Conservation (phyloP, 2,113 vertebrate species). For the Semnopithecus entellus region DNA sequence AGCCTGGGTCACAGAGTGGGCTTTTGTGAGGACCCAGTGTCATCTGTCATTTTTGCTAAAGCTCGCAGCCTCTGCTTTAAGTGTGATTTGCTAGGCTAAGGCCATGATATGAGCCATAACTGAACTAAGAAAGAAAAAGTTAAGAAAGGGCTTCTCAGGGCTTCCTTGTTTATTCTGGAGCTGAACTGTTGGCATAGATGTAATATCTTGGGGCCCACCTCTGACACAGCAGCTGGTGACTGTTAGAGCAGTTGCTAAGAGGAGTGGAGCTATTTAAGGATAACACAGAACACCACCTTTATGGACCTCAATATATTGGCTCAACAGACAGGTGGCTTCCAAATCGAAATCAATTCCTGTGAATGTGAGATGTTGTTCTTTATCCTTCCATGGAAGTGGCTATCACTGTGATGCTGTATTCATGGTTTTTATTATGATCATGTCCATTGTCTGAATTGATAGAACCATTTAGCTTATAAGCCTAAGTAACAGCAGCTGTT, state of each 20-base stretch:
- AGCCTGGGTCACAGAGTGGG: neutral
- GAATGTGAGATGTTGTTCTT: neutral
- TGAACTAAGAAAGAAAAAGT: neutral
- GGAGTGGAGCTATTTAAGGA: slow-evolving; percentile 25
- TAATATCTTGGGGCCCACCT: slow-evolving; percentile 8
- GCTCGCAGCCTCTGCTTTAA: neutral
- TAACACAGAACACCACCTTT: neutral
- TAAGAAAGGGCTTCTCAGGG: slow-evolving; percentile 31
- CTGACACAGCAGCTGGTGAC: neutral
- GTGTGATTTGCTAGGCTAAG: neutral
- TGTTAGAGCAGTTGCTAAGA: neutral
- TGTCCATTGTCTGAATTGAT: neutral
- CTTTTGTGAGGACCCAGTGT: neutral
- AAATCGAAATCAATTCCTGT: neutral
- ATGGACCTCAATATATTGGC: neutral
- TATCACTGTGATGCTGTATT: neutral
- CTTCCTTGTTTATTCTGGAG: slow-evolving; percentile 40
- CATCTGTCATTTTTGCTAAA: neutral
- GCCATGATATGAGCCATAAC: neutral
- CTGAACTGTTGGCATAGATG: neutral
- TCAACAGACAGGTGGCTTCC: neutral
- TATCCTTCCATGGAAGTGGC: neutral
- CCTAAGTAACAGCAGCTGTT: neutral
- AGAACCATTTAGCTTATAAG: neutral
- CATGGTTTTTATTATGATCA: neutral